Evolutionary conservation across 1,140 invertebrate species (phyloP), one percentile per base, ranked within the genome.

Genomic region (Bursaphelenchus mucronatus): DNA sequence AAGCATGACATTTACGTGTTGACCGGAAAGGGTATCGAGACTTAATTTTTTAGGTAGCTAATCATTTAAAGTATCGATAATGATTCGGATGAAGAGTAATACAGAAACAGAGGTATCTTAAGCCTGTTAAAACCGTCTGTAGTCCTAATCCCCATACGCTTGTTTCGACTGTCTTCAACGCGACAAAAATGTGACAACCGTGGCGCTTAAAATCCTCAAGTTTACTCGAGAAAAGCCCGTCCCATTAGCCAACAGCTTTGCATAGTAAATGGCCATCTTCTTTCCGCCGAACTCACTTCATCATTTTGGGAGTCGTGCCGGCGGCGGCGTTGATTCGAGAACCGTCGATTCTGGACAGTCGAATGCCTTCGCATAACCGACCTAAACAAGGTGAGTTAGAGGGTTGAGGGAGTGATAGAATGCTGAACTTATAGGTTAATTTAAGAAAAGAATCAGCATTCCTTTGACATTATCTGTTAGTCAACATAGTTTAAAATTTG

Each of bases 231-330:
- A 13, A 52, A 52, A 9, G 39, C 39, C n/a, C 19, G 51, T 11
- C 10, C 19, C n/a, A 15, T 19, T 15, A 52, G n/a, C 17, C n/a
- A 19, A 19, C 47, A 15, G 51, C 39, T 21, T 19, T 52, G 51
- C 19, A 19, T n/a, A 15, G n/a, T 15, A 50, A 50, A 50, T 44
- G 30, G 30, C 30, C 54, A 56, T 19, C 10, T 58, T 10, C 43
- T 50, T 4, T 19, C 17, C 56, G 17, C 21, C n/a, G 11, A 8
- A 67, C 64, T 15, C 15, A 65, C 63, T 63, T 65, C 65, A 10
- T 66, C 64, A 55, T 17, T 69, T 8, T 69, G 45, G 13, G 64
- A 66, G 47, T 66, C 64, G 64, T 67, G 49, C 11, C 64, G 66
- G 17, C 64, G 53, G 21, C 64, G 21, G 17, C 40, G n/a, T 9